A percentile compares a stretch with the other conserved stretches of the same genome.
These are phyloP conservation scores for Otus sunia DNA, from an alignment of 2,113 vertebrate genomes.

Conservation along the genomic window DNA sequence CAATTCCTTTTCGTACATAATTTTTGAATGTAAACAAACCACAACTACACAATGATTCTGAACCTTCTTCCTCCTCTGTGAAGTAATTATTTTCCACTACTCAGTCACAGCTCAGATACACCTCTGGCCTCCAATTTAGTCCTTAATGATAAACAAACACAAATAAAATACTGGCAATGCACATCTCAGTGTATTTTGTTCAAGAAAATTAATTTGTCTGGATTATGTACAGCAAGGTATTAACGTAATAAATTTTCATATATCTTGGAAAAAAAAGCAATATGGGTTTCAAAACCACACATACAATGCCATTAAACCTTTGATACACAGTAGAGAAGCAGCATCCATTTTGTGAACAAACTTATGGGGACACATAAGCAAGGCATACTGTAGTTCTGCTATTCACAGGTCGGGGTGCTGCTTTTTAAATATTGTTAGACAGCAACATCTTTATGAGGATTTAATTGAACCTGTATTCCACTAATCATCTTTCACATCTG, in stretches of 20 bases:
- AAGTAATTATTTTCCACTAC: neutral
- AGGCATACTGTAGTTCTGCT: neutral
- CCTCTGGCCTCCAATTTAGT: neutral
- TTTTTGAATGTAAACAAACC: neutral
- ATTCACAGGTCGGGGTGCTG: neutral
- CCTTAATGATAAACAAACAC: neutral
- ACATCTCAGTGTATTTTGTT: neutral
- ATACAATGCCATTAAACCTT: neutral
- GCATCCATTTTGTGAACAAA: neutral
- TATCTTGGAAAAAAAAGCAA: neutral
- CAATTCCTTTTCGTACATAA: neutral
- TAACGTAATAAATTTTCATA: neutral
- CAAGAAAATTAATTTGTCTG: neutral
- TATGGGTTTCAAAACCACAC: neutral
- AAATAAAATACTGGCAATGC: neutral
- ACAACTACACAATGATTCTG: neutral
- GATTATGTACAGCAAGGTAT: neutral
- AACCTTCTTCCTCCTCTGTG: neutral
- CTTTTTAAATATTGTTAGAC: neutral
- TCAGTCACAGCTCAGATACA: neutral
- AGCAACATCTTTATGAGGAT: neutral
- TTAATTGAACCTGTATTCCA: neutral
- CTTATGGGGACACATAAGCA: neutral
- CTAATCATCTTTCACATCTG: neutral
- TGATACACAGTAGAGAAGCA: neutral